Conservation (phyloP, 2,113 vertebrate genomes). For the Sardina pilchardus region DNA sequence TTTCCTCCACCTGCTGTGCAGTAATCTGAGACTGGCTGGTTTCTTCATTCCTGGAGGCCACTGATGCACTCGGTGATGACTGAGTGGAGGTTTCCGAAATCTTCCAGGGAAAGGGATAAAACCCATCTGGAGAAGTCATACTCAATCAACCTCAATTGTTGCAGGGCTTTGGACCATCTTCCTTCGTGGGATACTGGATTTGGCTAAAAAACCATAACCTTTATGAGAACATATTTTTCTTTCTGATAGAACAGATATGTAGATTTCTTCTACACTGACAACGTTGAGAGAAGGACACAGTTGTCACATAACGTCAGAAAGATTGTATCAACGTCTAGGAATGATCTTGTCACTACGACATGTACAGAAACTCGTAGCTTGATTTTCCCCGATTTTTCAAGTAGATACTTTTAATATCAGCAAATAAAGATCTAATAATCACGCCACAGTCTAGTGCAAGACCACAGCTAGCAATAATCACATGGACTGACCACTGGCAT, state of each 20-base stretch:
- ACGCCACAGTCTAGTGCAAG: not conserved
- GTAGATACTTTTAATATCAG: too few relatives aligned
- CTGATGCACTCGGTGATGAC: not conserved
- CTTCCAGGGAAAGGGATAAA: not conserved
- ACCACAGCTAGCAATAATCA: too few relatives aligned
- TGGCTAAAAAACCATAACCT: not conserved
- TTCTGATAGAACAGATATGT: not conserved
- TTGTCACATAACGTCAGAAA: not conserved
- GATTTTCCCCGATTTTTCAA: too few relatives aligned
- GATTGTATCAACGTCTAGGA: not conserved
- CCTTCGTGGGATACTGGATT: not conserved
- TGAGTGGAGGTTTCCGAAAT: not conserved
- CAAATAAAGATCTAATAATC: not conserved
- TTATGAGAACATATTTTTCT: not conserved
- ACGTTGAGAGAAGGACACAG: not conserved
- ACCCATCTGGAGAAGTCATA: constrained; percentile 35
- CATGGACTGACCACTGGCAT: not conserved
- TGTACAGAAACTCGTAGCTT: too few relatives aligned
- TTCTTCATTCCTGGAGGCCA: not conserved
- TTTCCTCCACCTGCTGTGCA: not conserved
- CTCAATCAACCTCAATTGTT: not conserved
- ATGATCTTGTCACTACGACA: not conserved
- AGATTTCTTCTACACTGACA: not conserved
- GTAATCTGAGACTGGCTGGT: not conserved
- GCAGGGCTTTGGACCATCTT: not conserved